A percentile compares a stretch with the other conserved stretches of the same genome.
phyloP scores from a whole-genome alignment of 2,888 invertebrate genomes.

The Nipponacmea schrenckii region DNA sequence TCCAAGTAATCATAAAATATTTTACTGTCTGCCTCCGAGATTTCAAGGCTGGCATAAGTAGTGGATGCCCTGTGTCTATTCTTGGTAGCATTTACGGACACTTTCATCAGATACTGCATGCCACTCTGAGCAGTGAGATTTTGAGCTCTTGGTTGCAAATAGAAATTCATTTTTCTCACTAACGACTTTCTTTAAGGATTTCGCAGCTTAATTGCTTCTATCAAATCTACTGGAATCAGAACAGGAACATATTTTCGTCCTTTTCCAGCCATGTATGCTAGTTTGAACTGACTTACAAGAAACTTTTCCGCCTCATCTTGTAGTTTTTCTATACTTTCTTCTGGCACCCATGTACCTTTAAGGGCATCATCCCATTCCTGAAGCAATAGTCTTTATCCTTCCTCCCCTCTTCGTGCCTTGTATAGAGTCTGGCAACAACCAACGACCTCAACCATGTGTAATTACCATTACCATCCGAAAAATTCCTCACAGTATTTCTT shows the following conservation, averaged over 20 bases:
- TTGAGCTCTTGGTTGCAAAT: constrained; percentile 29
- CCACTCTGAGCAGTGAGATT: constrained; percentile 30
- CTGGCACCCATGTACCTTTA: constrained; percentile 23
- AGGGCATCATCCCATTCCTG: constrained; percentile 20
- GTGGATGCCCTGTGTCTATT: background rate
- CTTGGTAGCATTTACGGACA: background rate
- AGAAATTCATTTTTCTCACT: constrained; percentile 31
- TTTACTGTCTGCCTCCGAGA: background rate
- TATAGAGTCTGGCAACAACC: constrained; percentile 31
- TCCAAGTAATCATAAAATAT: background rate
- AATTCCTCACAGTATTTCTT: no score
- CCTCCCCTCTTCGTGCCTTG: constrained; percentile 32
- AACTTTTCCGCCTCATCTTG: constrained; percentile 33
- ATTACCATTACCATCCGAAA: no score
- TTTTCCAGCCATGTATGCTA: constrained; percentile 32
- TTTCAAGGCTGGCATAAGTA: background rate
- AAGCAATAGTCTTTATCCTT: constrained; percentile 22
- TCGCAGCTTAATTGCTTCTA: constrained; percentile 22
- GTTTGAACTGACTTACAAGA: constrained; percentile 25
- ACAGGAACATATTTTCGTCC: constrained; percentile 35
- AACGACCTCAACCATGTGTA: constrained; percentile 27
- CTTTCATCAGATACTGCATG: constrained; percentile 28
- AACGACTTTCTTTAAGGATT: constrained; percentile 18
- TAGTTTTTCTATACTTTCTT: constrained; percentile 20
- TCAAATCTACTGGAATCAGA: constrained; percentile 30